Evolutionary conservation across 2,888 invertebrate species (phyloP).

Genomic region (Odontomyia ornata): DNA sequence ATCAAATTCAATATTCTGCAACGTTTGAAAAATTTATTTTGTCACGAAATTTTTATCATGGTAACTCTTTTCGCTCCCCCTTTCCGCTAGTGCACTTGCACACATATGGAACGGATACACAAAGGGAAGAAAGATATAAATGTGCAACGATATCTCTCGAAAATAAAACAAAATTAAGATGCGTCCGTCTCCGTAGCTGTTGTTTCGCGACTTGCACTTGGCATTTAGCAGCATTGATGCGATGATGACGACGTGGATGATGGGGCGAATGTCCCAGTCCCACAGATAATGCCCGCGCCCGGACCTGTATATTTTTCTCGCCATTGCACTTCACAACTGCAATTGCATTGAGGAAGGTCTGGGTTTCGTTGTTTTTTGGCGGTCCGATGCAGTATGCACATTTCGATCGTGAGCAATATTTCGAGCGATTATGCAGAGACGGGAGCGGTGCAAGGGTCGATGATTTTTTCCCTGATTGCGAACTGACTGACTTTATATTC

Average conservation of each 20-base stretch:
- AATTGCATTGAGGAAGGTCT: constrained; percentile 49
- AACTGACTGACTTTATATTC: constrained; percentile 38
- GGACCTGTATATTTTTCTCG: constrained; percentile 45
- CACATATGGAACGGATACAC: background rate
- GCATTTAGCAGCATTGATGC: background rate
- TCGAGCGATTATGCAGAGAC: no score
- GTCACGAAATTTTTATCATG: background rate
- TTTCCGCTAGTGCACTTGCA: background rate
- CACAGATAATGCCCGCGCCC: constrained; percentile 30
- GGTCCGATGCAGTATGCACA: background rate
- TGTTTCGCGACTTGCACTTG: background rate
- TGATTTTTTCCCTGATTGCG: constrained; percentile 29
- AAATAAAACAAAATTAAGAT: constrained; percentile 10
- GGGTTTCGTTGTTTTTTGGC: constrained; percentile 5
- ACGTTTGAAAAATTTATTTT: no score
- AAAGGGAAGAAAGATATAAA: background rate
- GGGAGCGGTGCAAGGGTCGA: background rate
- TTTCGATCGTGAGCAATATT: no score
- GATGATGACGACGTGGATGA: background rate
- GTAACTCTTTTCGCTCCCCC: background rate
- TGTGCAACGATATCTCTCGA: background rate
- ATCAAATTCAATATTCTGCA: no score
- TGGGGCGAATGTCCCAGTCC: constrained; percentile 42
- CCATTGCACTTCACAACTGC: constrained; percentile 42
- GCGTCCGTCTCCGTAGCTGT: constrained; percentile 1